A percentile compares a stretch with the other conserved stretches of the same genome.
Evolutionary conservation across 1,140 invertebrate species (phyloP).

Genomic region (Globodera rostochiensis): DNA sequence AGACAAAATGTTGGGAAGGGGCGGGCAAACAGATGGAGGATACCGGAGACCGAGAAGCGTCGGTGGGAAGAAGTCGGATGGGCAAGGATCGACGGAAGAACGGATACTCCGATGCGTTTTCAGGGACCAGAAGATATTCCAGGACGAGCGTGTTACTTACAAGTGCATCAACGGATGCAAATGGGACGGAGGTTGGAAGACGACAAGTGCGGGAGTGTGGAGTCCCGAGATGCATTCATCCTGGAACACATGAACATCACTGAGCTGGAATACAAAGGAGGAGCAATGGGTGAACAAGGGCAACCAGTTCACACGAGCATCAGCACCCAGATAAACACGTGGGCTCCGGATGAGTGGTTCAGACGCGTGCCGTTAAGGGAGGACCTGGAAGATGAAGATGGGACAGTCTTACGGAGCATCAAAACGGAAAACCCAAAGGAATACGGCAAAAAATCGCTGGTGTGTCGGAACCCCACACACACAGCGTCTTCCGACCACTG

Average conservation of each 20-base stretch:
- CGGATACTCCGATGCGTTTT: neutral
- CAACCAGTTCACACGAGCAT: constrained; percentile 18
- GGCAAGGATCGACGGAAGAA: neutral
- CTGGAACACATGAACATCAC: constrained; percentile 31
- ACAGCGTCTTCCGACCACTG: neutral
- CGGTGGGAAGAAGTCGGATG: neutral
- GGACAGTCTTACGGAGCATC: neutral
- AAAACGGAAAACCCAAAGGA: too few species aligned
- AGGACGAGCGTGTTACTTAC: neutral
- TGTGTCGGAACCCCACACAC: neutral
- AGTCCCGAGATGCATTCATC: neutral
- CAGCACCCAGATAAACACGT: constrained; percentile 20
- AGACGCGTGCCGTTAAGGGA: constrained; percentile 3
- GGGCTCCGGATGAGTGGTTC: constrained; percentile 21
- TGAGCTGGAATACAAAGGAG: constrained; percentile 22
- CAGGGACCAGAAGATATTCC: neutral
- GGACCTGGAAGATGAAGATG: constrained; percentile 2
- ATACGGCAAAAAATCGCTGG: neutral
- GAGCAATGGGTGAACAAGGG: constrained; percentile 2
- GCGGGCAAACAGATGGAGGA: neutral
- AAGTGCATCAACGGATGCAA: constrained; percentile 12
- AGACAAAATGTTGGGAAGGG: neutral
- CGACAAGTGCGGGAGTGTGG: neutral
- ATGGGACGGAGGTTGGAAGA: constrained; percentile 7
- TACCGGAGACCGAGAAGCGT: neutral